Evolutionary conservation across 1,140 invertebrate species (phyloP).

Genomic region (Trichonephila clavipes): DNA sequence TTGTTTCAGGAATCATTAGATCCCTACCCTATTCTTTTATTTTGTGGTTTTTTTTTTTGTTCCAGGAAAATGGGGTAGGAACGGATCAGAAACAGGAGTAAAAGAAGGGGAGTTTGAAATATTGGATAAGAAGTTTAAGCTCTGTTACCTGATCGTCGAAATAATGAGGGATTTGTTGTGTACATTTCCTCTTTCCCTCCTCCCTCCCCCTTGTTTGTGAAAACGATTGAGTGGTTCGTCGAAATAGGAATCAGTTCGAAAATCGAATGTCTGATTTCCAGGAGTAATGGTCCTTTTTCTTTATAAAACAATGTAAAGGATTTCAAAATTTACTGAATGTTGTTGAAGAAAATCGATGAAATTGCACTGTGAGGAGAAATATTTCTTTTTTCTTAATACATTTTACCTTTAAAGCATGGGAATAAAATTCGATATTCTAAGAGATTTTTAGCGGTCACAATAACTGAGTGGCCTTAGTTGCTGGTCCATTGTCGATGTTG

Average conservation of each 20-base stretch:
- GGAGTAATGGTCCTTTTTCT: not conserved
- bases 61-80: not conserved
- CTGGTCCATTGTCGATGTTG: no score
- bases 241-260: not conserved
- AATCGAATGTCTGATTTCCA: not conserved
- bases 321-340: not conserved
- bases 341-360: no score
- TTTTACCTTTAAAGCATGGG: no score
- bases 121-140: constrained; percentile 13
- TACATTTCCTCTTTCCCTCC: not conserved
- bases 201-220: not conserved
- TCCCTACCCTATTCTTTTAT: not conserved
- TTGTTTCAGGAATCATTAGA: constrained; percentile 38
- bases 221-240: not conserved
- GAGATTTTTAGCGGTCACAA: no score
- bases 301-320: not conserved
- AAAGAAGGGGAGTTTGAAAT: not conserved
- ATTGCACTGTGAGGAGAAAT: no score
- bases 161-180: not conserved
- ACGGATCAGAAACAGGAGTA: not conserved
- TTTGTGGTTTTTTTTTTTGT: not conserved
- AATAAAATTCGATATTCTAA: no score
- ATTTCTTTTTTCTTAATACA: no score
- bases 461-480: no score
- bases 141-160: constrained; percentile 24